Percentiles rank a stretch among this genome's conserved stretches.
phyloP scores from a whole-genome alignment of 2,888 invertebrate genomes.

The Dexiosoma caninum region DNA sequence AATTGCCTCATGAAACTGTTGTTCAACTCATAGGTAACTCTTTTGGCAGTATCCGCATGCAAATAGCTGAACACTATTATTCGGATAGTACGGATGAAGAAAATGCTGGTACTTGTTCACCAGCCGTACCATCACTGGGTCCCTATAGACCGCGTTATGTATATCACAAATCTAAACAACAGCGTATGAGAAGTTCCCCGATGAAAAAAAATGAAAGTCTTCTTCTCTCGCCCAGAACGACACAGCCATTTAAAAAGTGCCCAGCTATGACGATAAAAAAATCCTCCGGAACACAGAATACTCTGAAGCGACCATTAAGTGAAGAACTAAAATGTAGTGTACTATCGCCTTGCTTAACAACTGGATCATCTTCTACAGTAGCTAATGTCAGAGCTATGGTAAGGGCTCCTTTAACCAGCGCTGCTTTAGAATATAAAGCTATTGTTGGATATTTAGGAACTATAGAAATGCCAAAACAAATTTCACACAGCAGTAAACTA shows the following conservation, averaged over 20 bases:
- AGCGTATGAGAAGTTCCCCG: conserved; percentile 81
- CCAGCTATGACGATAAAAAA: conserved; percentile 35
- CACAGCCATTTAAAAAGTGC: conserved; percentile 50
- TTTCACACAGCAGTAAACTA: conserved; percentile 85
- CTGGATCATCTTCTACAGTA: conserved; percentile 74
- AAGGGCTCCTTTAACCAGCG: conserved; percentile 71
- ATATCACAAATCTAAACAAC: conserved; percentile 80
- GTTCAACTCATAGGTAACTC: conserved; percentile 93
- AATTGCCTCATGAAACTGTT: conserved; percentile 94
- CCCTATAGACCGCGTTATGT: conserved; percentile 74
- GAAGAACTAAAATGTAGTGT: conserved; percentile 69
- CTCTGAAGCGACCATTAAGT: conserved; percentile 69
- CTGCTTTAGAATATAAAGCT: conserved; percentile 86
- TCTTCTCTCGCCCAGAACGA: conserved; percentile 27
- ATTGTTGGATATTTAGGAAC: conserved; percentile 97
- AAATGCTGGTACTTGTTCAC: conserved; percentile 74
- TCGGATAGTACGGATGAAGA: conserved; percentile 92
- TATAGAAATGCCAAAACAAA: conserved; percentile 94
- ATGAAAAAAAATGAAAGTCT: conserved; percentile 75
- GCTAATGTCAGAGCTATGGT: conserved; percentile 78
- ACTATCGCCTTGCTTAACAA: conserved; percentile 64
- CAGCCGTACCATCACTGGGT: conserved; percentile 41
- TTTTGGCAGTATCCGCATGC: conserved; percentile 88
- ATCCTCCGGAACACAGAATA: neutral
- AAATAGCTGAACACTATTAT: conserved; percentile 91